Conservation (phyloP, 2,797 vertebrate genomes). For the Sebastes matsubarae region DNA sequence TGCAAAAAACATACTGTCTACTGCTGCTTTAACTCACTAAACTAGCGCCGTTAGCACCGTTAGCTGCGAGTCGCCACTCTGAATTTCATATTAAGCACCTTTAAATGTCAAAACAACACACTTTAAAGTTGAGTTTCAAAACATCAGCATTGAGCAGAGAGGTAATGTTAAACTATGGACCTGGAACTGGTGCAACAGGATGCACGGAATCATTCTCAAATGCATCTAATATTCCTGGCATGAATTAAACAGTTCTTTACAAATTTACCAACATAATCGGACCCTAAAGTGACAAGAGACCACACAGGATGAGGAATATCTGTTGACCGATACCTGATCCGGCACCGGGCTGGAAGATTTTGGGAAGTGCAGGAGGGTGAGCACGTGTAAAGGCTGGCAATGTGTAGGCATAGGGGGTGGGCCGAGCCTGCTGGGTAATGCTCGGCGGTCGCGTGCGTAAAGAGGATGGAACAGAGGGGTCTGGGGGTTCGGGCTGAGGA, state of each 20-base stretch:
- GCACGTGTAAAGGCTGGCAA: constrained; percentile 75
- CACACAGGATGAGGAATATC: background rate
- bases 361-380: constrained; percentile 83
- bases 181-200: background rate
- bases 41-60: no score
- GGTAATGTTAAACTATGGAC: background rate
- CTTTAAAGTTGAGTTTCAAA: background rate
- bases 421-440: constrained; percentile 41
- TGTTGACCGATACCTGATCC: constrained; percentile 76
- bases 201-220: background rate
- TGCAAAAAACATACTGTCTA: no score
- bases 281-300: background rate
- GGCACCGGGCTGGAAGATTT: constrained; percentile 80
- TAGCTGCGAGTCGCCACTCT: no score
- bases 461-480: constrained; percentile 36
- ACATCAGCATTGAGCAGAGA: background rate
- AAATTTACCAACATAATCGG: background rate
- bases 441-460: background rate
- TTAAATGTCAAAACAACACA: background rate
- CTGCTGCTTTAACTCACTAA: background rate
- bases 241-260: background rate
- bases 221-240: background rate
- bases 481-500: constrained; percentile 44
- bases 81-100: no score
- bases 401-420: constrained; percentile 70